Evolutionary conservation across 2,797 vertebrate species (phyloP), one percentile per base, ranked within the genome.

Genomic region (Ctenopoma multispine): DNA sequence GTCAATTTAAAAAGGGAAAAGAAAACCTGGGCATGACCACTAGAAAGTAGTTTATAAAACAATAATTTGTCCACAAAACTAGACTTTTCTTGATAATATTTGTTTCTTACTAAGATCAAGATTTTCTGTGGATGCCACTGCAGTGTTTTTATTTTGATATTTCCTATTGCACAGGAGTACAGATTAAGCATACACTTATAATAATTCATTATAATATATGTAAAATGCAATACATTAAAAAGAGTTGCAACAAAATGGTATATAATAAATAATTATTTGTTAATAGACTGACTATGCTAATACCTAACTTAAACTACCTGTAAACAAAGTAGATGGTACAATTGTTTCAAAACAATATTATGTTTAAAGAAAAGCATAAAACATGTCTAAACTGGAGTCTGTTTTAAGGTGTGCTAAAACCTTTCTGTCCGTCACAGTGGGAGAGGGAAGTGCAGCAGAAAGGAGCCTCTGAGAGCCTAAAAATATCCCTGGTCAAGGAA

Each of bases 401-500:
- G 4, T 50, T 70, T 63, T 29, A 18, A 59, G 54, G 2, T 57
- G 36, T 41, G 49, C 13, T 8, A 15, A 64, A 70, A 48, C 10
- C 27, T 46, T 17, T 38, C 49, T 68, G 41, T 51, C 5, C 64
- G 31, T 48, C 63, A 68, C 61, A 70, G 58, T 29, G 65, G 64
- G 64, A 73, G 44, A 63, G 24, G 5, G n/a, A 43, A 50, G 40
- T 65, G 29, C 24, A 40, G 54, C 1, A 48, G 13, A 68, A 60
- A 43, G 38, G 2, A 40, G 46, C 21, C 24, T 54, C 36, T 23
- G 13, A 54, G 47, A 53, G 41, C 11, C 69, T 50, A 50, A 69
- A 72, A 69, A 68, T 67, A 75, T 55, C 27, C 18, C 23, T 54
- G 64, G 64, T 58, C 62, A 63, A 50, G 17, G 18, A 69, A 71